Base-by-base conservation (phyloP, 2,113 vertebrate species). In the Parus major region DNA sequence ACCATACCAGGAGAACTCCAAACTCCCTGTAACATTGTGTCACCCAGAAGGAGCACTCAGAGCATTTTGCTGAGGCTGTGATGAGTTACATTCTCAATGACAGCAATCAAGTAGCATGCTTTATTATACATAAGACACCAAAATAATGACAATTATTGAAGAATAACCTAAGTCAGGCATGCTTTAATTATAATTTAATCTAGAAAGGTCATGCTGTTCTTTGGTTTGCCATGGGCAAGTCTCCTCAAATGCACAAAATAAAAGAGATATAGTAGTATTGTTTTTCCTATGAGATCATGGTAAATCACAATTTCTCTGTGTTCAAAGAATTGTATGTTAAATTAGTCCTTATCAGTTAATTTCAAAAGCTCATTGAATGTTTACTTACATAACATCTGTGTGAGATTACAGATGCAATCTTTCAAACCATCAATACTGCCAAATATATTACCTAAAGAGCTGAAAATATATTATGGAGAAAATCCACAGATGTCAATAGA, bases 401-500 rank as follows among this genome's bases (percentile, higher is more conserved):
- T 2, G 7, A 65, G 52, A 69, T 68, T 82, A 72, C 36, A 85
- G 25, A 68, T 53, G 22, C 13, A 82, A 27, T 82, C 72, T 91
- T 92, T 91, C 65, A 93, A 71, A 57, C 11, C 41, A 79, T 52
- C 35, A 94, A 49, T 87, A 69, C 44, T 88, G 22, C 10, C 35
- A 78, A 78, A 64, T 89, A 84, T 68, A 49, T 75, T 89, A 82
- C 73, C 77, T 92, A 71, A 88, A 81, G 31, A 79, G 15, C 44
- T 94, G 77, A 87, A 95, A 95, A 88, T 78, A 29, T 36, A 12
- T 52, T 64, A n/a, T 18, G 11, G 20, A 84, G 60, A 91, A 93
- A 95, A 83, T 41, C 21, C 29, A 75, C 47, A 86, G 29, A 84
- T 72, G 31, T 57, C 55, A 13, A 8, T 13, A 75, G 68, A 18